Percentiles rank a stretch among this genome's conserved stretches.
Conservation (phyloP, 2,888 invertebrate genomes). For the Oscheius sp. region DNA sequence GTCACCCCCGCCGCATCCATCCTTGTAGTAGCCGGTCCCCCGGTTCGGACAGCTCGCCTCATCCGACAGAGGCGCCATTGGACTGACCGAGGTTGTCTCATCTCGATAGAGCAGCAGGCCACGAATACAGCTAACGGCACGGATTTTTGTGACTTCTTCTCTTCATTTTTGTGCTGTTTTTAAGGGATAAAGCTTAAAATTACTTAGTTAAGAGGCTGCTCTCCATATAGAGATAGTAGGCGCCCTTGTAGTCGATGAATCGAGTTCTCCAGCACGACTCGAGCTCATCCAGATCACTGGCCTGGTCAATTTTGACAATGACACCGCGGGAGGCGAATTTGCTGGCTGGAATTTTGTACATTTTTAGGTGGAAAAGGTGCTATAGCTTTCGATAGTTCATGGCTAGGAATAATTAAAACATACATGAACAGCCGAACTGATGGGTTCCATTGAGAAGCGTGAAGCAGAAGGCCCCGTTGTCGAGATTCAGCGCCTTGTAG, state of each 20-base stretch:
- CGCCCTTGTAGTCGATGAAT: conserved; percentile 44
- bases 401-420: conserved; percentile 74
- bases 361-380: too few species aligned
- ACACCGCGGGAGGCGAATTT: conserved; percentile 62
- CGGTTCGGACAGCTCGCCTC: conserved; percentile 66
- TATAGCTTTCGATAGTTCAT: too few species aligned
- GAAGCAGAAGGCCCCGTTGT: conserved; percentile 80
- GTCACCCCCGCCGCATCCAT: conserved; percentile 33
- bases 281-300: conserved; percentile 43
- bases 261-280: conserved; percentile 38
- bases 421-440: conserved; percentile 93
- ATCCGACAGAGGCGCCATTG: conserved; percentile 46
- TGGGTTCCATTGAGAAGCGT: conserved; percentile 92
- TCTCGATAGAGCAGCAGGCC: conserved; percentile 31
- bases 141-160: not conserved
- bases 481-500: conserved; percentile 6
- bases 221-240: conserved; percentile 46
- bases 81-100: not conserved
- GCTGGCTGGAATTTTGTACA: conserved; percentile 34
- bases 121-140: not conserved
- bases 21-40: conserved; percentile 43
- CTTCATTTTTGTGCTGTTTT: not conserved
- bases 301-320: conserved; percentile 45
- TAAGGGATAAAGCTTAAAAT: not conserved
- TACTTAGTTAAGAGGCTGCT: conserved; percentile 39